A percentile compares a stretch with the other conserved stretches of the same genome.
Conservation (phyloP, 2,888 invertebrate species). For the Nephrocerus scutellatus region DNA sequence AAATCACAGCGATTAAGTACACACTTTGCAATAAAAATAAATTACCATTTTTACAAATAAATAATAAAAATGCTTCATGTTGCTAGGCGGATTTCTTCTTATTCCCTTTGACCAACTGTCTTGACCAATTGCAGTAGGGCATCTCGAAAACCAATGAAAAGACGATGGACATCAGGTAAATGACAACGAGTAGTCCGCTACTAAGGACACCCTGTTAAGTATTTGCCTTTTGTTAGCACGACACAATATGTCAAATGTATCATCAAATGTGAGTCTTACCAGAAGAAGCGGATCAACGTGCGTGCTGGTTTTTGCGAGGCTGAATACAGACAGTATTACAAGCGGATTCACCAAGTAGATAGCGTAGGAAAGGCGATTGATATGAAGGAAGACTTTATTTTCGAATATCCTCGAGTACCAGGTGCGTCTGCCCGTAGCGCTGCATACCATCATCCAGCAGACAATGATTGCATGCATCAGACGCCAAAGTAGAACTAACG, state of each 20-base stretch:
- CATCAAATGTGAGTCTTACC: too few species aligned
- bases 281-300: constrained; percentile 45
- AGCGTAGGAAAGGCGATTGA: constrained; percentile 54
- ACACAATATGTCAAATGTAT: too few species aligned
- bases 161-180: constrained; percentile 38
- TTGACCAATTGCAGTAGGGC: constrained; percentile 43
- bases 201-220: constrained; percentile 35
- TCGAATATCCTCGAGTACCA: constrained; percentile 46
- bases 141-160: constrained; percentile 43
- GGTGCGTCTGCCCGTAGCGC: constrained; percentile 50
- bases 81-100: constrained; percentile 14
- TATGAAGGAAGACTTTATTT: constrained; percentile 42
- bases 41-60: too few species aligned
- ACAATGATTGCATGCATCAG: constrained; percentile 52
- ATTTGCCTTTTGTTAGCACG: too few species aligned
- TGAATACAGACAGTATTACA: constrained; percentile 49
- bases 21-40: too few species aligned
- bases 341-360: constrained; percentile 56
- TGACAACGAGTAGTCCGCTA: constrained; percentile 40
- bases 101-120: constrained; percentile 25
- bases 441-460: constrained; percentile 54
- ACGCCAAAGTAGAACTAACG: constrained; percentile 51
- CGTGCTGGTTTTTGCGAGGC: constrained; percentile 40
- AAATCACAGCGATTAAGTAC: too few species aligned
- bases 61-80: too few species aligned